Percentiles rank a stretch among this genome's conserved stretches.
Evolutionary conservation across 2,888 invertebrate genomes (phyloP).

Genomic region (Apotomis capreana): DNA sequence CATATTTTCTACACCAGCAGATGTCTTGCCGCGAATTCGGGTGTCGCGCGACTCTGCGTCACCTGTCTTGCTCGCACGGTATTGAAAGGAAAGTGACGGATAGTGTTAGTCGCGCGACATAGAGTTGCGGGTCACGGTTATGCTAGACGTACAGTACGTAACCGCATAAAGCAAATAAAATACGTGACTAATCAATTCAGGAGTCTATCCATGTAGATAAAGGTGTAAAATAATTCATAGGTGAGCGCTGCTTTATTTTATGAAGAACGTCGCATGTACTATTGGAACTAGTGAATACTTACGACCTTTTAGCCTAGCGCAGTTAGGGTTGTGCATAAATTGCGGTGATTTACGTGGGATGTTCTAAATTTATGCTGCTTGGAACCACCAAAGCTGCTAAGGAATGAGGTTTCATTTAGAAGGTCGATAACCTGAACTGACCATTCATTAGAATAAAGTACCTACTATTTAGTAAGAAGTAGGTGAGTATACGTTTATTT

Average conservation of each 20-base stretch:
- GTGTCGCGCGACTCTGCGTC: no score
- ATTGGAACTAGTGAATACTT: not conserved
- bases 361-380: conserved; percentile 15
- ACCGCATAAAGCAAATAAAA: not conserved
- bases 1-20: no score
- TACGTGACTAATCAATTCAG: not conserved
- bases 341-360: conserved; percentile 15
- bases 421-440: not conserved
- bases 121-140: no score
- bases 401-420: not conserved
- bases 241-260: not conserved
- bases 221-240: not conserved
- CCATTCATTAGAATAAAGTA: not conserved
- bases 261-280: not conserved
- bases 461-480: not conserved
- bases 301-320: not conserved
- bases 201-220: not conserved
- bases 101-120: no score
- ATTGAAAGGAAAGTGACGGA: no score
- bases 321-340: conserved; percentile 24
- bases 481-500: not conserved
- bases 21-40: no score
- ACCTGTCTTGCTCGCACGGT: no score
- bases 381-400: no score
- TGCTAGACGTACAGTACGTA: no score